Evolutionary conservation across 2,797 vertebrate species (phyloP).

Genomic region (Orientallactaga sibirica): DNA sequence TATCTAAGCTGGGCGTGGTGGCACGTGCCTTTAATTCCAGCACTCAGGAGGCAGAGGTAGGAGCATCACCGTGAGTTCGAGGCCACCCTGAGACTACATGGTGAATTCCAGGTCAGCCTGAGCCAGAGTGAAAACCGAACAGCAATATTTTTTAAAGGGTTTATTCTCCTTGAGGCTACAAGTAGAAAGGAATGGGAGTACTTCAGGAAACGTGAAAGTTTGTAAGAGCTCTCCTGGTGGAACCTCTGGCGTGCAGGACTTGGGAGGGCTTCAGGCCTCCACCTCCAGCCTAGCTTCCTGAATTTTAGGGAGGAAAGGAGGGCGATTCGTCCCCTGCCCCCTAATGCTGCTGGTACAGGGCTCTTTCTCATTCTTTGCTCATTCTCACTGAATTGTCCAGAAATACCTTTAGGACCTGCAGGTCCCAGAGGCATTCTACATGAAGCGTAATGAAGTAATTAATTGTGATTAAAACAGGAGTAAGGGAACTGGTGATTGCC

Average conservation of each 20-base stretch:
- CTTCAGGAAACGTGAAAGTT: neutral
- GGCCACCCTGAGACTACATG: too few relatives aligned
- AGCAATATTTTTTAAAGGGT: neutral
- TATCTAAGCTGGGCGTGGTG: too few relatives aligned
- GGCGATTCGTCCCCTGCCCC: neutral
- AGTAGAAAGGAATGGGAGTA: neutral
- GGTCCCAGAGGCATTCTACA: neutral
- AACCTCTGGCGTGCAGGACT: neutral
- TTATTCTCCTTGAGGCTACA: slow-evolving; percentile 1
- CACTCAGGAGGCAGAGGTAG: too few relatives aligned
- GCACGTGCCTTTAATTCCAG: too few relatives aligned
- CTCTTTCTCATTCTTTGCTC: neutral
- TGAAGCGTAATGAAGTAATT: neutral
- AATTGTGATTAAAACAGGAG: neutral
- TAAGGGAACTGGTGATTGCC: neutral
- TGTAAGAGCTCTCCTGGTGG: neutral
- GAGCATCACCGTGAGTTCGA: too few relatives aligned
- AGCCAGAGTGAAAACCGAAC: too few relatives aligned
- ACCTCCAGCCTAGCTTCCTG: neutral
- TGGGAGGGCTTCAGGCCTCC: neutral
- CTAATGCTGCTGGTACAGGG: neutral
- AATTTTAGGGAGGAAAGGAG: slow-evolving; percentile 2
- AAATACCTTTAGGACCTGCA: neutral
- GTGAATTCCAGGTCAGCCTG: too few relatives aligned
- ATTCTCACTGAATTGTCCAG: neutral